These are phyloP conservation scores for Streptopelia turtur DNA, from an alignment of 2,797 vertebrate species.

Conservation along the genomic window DNA sequence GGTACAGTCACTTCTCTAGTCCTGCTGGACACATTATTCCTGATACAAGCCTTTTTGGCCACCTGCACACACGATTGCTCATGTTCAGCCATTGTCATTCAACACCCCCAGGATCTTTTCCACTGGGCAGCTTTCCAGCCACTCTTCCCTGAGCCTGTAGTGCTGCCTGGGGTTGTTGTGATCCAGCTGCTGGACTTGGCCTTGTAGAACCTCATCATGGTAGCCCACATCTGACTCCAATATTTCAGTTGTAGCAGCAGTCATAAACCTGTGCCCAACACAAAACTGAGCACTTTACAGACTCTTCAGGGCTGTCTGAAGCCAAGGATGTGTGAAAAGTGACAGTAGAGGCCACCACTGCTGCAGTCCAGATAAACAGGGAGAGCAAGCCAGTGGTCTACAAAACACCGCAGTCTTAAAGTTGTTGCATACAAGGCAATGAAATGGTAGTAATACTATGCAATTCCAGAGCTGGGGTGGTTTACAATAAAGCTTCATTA, in stretches of 20 bases:
- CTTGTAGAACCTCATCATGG: no score
- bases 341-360: neutral
- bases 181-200: no score
- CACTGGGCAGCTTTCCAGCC: no score
- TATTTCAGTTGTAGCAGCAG: neutral
- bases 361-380: neutral
- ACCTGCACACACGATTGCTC: no score
- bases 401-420: rapidly evolving
- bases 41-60: no score
- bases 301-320: neutral
- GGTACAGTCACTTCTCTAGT: no score
- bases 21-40: no score
- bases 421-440: neutral
- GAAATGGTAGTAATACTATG: rapidly evolving
- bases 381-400: neutral
- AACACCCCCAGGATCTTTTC: no score
- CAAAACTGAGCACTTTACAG: rapidly evolving
- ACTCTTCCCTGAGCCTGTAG: no score
- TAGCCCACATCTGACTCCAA: rapidly evolving
- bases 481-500: neutral
- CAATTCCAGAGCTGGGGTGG: neutral
- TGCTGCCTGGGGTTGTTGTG: no score
- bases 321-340: neutral
- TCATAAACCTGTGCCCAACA: neutral
- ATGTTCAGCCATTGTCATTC: no score